Conservation (phyloP, 2,797 vertebrate genomes). For the Odontamblyopus lacepedii region DNA sequence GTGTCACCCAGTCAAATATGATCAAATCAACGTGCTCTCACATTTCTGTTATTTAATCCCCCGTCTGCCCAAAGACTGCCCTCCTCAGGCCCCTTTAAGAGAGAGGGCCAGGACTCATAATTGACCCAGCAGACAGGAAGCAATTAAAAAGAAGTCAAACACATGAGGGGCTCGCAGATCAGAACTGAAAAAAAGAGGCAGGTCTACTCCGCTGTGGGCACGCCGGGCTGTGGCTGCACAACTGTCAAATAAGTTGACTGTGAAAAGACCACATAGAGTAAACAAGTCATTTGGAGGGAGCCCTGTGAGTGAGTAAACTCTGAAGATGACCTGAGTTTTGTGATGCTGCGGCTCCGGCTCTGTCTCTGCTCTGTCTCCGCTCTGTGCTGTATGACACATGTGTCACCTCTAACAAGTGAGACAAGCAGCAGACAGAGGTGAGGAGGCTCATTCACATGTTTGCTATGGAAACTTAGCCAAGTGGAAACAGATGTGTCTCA, state of each 20-base stretch:
- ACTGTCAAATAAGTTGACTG: slow-evolving; percentile 82
- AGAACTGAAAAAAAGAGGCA: slow-evolving; percentile 66
- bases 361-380: slow-evolving; percentile 14
- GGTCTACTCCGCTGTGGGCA: slow-evolving; percentile 57
- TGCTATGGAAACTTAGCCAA: slow-evolving; percentile 90
- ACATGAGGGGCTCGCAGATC: slow-evolving; percentile 74
- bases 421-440: slow-evolving; percentile 64
- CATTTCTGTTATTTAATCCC: slow-evolving; percentile 72
- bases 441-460: slow-evolving; percentile 87
- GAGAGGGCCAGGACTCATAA: slow-evolving; percentile 62
- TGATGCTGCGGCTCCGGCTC: slow-evolving; percentile 31
- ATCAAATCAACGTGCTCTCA: slow-evolving; percentile 68
- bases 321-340: slow-evolving; percentile 40
- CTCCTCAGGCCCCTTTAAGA: slow-evolving; percentile 44
- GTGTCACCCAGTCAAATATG: slow-evolving; percentile 57
- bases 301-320: slow-evolving; percentile 60
- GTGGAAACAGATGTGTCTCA: slow-evolving; percentile 96
- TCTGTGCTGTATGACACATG: slow-evolving; percentile 60
- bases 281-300: slow-evolving; percentile 78
- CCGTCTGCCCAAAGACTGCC: slow-evolving; percentile 45
- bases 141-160: slow-evolving; percentile 81
- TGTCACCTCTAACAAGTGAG: slow-evolving; percentile 60
- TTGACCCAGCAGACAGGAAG: slow-evolving; percentile 79
- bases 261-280: slow-evolving; percentile 72
- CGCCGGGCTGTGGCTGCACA: slow-evolving; percentile 77